Conservation (phyloP, 2,113 vertebrate species). For the Bucco capensis region DNA sequence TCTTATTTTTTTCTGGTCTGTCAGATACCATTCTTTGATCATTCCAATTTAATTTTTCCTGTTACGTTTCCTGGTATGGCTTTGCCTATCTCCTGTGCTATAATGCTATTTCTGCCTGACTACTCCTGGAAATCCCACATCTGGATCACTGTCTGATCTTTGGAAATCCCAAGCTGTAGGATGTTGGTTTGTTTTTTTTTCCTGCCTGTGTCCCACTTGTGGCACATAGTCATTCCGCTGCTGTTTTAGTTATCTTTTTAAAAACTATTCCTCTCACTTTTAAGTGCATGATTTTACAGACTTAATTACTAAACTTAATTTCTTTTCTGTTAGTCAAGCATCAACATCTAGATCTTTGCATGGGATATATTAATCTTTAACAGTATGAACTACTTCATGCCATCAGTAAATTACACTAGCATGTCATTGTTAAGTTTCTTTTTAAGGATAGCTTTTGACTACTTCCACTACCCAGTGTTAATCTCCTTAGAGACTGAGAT, state of each 20-base stretch:
- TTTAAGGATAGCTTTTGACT: neutral
- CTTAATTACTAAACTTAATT: neutral
- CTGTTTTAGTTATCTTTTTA: neutral
- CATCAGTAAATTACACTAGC: neutral
- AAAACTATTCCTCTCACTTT: neutral
- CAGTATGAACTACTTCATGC: neutral
- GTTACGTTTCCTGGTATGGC: neutral
- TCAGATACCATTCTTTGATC: neutral
- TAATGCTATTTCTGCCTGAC: neutral
- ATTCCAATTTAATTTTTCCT: neutral
- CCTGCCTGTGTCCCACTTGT: neutral
- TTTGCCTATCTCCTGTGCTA: neutral
- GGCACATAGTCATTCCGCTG: neutral
- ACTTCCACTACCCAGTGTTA: neutral
- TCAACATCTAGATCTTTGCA: neutral
- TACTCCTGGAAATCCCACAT: neutral
- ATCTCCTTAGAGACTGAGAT: neutral
- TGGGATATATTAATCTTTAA: neutral
- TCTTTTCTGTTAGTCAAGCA: neutral
- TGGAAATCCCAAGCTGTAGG: neutral
- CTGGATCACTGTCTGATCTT: constrained; percentile 1
- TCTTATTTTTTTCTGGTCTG: neutral
- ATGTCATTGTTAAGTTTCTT: neutral
- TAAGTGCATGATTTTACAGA: neutral
- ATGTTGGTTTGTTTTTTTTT: neutral